Evolutionary conservation across 2,797 vertebrate species (phyloP).

Genomic region (Malurus leucopterus): DNA sequence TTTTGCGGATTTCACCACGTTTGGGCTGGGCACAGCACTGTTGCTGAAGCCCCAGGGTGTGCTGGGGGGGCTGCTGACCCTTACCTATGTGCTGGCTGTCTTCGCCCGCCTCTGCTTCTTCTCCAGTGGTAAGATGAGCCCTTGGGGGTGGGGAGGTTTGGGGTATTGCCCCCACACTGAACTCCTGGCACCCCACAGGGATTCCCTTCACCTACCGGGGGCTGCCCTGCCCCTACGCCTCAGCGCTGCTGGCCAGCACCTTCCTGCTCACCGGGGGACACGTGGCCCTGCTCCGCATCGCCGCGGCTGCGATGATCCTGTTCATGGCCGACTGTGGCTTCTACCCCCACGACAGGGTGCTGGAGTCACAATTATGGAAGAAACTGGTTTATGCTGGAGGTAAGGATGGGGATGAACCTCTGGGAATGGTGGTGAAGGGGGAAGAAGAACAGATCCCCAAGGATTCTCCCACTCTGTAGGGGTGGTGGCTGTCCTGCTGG

Average conservation of each 20-base stretch:
- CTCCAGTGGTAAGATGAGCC: conserved; percentile 72
- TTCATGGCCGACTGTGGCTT: conserved; percentile 88
- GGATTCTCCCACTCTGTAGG: conserved; percentile 59
- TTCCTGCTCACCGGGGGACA: neutral
- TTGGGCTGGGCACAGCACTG: conserved; percentile 87
- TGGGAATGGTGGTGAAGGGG: accelerated
- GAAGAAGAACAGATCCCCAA: neutral
- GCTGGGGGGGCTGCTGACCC: conserved; percentile 81
- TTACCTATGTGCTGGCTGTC: conserved; percentile 84
- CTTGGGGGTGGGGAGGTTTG: accelerated
- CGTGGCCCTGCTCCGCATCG: conserved; percentile 67
- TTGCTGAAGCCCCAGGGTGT: conserved; percentile 79
- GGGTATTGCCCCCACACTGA: neutral
- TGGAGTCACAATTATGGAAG: conserved; percentile 94
- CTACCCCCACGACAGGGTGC: conserved; percentile 89
- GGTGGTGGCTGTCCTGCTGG: conserved; percentile 80
- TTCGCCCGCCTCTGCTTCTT: conserved; percentile 88
- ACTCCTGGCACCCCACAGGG: conserved; percentile 52
- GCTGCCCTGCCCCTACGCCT: conserved; percentile 82
- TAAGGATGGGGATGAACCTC: conserved; percentile 25
- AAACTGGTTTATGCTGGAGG: conserved; percentile 88
- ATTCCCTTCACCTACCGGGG: conserved; percentile 87
- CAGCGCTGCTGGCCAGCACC: neutral
- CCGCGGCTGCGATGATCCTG: conserved; percentile 83
- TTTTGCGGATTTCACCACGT: conserved; percentile 91